Conservation (phyloP, 2,113 vertebrate genomes). For the Physeter macrocephalus region DNA sequence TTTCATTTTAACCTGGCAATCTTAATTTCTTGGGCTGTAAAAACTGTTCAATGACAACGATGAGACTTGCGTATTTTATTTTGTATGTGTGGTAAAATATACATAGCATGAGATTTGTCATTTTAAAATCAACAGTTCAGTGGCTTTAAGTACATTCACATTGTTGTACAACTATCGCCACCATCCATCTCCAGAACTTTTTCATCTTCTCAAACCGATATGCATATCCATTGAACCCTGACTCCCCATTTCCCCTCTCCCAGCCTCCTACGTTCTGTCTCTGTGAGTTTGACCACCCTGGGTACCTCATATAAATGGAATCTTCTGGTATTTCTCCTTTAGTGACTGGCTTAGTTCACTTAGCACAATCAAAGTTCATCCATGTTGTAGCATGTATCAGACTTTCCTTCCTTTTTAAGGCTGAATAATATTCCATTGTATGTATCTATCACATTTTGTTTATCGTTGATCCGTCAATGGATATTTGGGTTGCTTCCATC, state of each 20-base stretch:
- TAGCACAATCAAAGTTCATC: background rate
- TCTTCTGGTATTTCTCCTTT: background rate
- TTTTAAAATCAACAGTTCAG: background rate
- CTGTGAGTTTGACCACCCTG: background rate
- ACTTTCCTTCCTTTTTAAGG: background rate
- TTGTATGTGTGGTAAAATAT: background rate
- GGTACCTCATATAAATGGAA: background rate
- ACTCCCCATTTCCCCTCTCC: background rate
- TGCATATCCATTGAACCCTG: rapidly evolving
- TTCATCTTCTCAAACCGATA: background rate
- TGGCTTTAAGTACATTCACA: background rate
- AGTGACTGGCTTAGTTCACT: background rate
- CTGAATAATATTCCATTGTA: background rate
- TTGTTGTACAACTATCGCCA: background rate
- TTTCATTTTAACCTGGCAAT: background rate
- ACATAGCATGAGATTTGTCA: background rate
- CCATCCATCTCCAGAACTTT: background rate
- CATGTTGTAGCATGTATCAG: background rate
- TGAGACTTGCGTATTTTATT: background rate
- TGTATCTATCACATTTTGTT: background rate
- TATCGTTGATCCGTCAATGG: background rate
- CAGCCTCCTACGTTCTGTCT: background rate
- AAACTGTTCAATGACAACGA: background rate
- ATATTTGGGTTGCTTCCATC: background rate
- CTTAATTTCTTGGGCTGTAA: background rate